These are phyloP conservation scores for Tipula unca DNA, from an alignment of 2,888 invertebrate species.

Conservation along the genomic window DNA sequence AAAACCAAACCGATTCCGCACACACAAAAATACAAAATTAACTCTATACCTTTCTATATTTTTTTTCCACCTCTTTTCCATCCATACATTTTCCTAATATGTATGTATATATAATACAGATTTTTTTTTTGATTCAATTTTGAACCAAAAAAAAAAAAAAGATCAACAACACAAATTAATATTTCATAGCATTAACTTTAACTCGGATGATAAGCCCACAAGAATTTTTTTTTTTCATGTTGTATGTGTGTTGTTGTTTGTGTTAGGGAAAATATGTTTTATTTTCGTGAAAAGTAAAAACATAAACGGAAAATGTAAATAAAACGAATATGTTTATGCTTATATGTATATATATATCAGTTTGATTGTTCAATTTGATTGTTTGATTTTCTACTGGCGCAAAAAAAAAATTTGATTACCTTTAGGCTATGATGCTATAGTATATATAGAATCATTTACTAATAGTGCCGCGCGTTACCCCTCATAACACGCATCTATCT, in stretches of 20 bases:
- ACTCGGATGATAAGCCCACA: conserved; percentile 8
- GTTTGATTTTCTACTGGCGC: background rate
- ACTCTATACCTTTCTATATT: background rate
- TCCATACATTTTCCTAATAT: background rate
- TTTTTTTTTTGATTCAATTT: background rate
- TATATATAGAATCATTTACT: background rate
- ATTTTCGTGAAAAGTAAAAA: background rate
- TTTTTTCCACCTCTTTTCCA: background rate
- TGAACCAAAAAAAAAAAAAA: conserved; percentile 8
- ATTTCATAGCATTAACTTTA: conserved; percentile 14
- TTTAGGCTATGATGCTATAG: background rate
- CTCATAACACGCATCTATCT: background rate
- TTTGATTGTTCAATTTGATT: conserved; percentile 8
- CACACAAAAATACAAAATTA: background rate
- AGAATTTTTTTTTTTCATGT: background rate
- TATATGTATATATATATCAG: background rate
- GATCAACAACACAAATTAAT: conserved; percentile 14
- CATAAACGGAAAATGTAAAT: background rate
- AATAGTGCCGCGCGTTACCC: background rate
- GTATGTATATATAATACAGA: background rate
- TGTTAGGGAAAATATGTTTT: background rate
- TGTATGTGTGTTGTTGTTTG: background rate
- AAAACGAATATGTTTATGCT: background rate
- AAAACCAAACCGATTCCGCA: too few relatives aligned
- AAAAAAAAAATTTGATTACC: background rate